phyloP scores from a whole-genome alignment of 2,113 vertebrate species.

The Urocynchramus pylzowi region DNA sequence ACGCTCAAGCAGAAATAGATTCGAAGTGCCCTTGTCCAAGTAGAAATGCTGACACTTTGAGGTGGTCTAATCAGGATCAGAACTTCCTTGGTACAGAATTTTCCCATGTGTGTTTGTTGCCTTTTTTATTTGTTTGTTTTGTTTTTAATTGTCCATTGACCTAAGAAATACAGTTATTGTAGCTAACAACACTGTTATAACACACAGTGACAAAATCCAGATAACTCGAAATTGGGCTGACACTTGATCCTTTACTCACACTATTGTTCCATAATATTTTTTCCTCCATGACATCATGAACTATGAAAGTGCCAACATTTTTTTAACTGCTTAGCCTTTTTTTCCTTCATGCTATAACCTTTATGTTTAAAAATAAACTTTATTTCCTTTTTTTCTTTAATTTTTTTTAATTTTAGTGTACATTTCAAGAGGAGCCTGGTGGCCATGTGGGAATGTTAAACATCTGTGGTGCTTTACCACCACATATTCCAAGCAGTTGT shows the following conservation, averaged over 20 bases:
- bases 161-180: constrained; percentile 32
- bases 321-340: not conserved
- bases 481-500: not conserved
- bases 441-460: not conserved
- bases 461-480: not conserved
- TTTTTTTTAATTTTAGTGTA: not conserved
- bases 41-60: not conserved
- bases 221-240: constrained; percentile 38
- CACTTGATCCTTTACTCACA: constrained; percentile 63
- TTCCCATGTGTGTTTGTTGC: not conserved
- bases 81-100: not conserved
- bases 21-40: not conserved
- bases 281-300: constrained; percentile 66
- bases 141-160: not conserved
- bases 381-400: not conserved
- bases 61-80: not conserved
- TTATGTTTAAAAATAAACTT: constrained; percentile 19
- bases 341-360: not conserved
- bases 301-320: constrained; percentile 45
- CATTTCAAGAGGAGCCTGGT: not conserved
- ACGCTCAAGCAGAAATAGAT: not conserved
- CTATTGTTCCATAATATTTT: constrained; percentile 68
- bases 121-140: not conserved
- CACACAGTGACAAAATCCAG: constrained; percentile 57
- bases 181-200: constrained; percentile 42